Evolutionary conservation across 2,888 invertebrate genomes (phyloP).

Genomic region (Hartigia nigra): DNA sequence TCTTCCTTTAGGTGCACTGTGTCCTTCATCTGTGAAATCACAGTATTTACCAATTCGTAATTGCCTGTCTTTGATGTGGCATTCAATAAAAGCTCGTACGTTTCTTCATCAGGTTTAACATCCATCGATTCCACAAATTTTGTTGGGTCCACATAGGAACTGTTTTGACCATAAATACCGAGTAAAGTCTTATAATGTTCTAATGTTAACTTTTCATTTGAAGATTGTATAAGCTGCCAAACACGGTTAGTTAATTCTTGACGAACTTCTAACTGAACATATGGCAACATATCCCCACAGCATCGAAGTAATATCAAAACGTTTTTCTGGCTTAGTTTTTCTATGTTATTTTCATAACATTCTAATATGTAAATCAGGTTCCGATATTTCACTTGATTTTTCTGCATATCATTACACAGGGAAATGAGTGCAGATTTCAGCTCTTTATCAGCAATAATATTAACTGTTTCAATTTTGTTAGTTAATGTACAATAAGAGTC

Average conservation of each 20-base stretch:
- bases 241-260: constrained; percentile 68
- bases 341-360: neutral
- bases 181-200: constrained; percentile 71
- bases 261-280: constrained; percentile 67
- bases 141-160: constrained; percentile 63
- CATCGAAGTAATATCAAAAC: constrained; percentile 67
- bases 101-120: constrained; percentile 66
- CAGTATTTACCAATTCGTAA: constrained; percentile 69
- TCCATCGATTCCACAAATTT: constrained; percentile 68
- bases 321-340: neutral
- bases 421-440: neutral
- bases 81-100: constrained; percentile 71
- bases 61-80: constrained; percentile 68
- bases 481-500: neutral
- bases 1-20: constrained; percentile 69
- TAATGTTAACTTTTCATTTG: constrained; percentile 64
- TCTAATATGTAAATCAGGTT: neutral
- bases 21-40: constrained; percentile 72
- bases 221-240: constrained; percentile 69
- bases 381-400: neutral
- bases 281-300: constrained; percentile 70
- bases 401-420: neutral
- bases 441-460: neutral
- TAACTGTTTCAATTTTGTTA: neutral
- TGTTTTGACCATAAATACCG: constrained; percentile 72